Percentiles rank a stretch among this genome's conserved stretches.
These are phyloP conservation scores for Caenorhabditis briggsae DNA, from an alignment of 1,140 invertebrate genomes.

Conservation along the genomic window DNA sequence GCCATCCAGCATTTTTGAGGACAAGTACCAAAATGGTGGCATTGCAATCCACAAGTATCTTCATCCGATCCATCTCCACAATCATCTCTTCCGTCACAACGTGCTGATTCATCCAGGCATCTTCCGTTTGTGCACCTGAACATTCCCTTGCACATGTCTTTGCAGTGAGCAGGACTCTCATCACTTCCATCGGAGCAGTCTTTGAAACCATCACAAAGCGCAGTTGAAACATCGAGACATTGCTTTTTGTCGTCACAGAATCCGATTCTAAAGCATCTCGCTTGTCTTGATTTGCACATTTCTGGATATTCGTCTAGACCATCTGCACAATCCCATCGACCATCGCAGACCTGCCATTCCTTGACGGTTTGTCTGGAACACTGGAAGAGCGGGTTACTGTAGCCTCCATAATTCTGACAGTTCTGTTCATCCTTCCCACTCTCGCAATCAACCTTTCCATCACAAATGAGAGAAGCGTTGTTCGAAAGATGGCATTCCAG, in stretches of 20 bases:
- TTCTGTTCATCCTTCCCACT: conserved; percentile 46
- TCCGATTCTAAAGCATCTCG: conserved; percentile 44
- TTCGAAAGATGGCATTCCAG: conserved; percentile 29
- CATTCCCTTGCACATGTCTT: conserved; percentile 54
- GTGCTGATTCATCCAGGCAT: conserved; percentile 86
- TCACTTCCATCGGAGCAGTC: conserved; percentile 37
- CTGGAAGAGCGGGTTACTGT: conserved; percentile 30
- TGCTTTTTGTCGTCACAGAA: conserved; percentile 56
- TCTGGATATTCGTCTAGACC: conserved; percentile 41
- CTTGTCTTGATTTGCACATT: conserved; percentile 30
- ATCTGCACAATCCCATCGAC: conserved; percentile 24
- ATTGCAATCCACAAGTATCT: conserved; percentile 24
- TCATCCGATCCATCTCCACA: conserved; percentile 79
- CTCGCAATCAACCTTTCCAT: conserved; percentile 45
- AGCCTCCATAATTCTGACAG: conserved; percentile 40
- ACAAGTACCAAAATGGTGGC: conserved; percentile 45
- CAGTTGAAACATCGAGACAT: conserved; percentile 40
- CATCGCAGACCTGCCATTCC: conserved; percentile 49
- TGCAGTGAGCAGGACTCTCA: conserved; percentile 22
- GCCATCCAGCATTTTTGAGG: conserved; percentile 47
- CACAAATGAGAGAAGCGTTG: conserved; percentile 47
- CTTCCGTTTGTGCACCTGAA: conserved; percentile 86
- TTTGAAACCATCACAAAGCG: conserved; percentile 42
- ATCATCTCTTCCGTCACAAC: conserved; percentile 86
- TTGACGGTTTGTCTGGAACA: conserved; percentile 9